phyloP scores from a whole-genome alignment of 2,888 invertebrate genomes.

The Graphium colonna region DNA sequence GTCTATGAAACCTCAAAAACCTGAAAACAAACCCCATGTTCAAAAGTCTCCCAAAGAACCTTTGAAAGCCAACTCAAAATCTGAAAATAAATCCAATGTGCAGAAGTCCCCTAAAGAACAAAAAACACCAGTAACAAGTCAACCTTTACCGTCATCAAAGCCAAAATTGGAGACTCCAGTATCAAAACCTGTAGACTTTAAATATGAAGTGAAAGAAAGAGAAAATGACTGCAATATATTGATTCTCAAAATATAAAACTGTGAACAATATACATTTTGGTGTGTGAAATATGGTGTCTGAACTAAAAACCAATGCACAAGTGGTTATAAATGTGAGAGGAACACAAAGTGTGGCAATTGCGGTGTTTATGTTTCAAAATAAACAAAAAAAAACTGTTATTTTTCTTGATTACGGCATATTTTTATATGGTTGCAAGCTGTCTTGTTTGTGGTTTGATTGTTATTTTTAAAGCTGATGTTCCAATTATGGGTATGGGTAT shows the following conservation, averaged over 20 bases:
- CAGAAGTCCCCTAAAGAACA: background rate
- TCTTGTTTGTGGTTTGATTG: background rate
- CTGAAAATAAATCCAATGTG: conserved; percentile 25
- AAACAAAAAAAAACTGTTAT: background rate
- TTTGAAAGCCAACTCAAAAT: background rate
- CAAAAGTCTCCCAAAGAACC: background rate
- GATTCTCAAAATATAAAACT: conserved; percentile 50
- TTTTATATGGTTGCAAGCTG: background rate
- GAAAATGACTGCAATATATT: conserved; percentile 67
- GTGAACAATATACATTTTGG: background rate
- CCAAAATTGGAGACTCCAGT: background rate
- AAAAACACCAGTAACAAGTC: background rate
- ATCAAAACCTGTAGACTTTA: conserved; percentile 25
- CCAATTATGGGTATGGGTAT: background rate
- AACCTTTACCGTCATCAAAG: background rate
- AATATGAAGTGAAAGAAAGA: conserved; percentile 61
- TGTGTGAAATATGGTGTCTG: background rate
- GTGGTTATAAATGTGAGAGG: background rate
- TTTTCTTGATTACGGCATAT: background rate
- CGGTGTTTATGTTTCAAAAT: background rate
- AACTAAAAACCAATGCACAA: background rate
- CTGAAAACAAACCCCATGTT: no score
- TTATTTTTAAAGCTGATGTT: background rate
- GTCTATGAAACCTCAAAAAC: no score
- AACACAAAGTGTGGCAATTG: background rate